phyloP scores from a whole-genome alignment of 1,140 invertebrate species.

The Heliconius melpomene region DNA sequence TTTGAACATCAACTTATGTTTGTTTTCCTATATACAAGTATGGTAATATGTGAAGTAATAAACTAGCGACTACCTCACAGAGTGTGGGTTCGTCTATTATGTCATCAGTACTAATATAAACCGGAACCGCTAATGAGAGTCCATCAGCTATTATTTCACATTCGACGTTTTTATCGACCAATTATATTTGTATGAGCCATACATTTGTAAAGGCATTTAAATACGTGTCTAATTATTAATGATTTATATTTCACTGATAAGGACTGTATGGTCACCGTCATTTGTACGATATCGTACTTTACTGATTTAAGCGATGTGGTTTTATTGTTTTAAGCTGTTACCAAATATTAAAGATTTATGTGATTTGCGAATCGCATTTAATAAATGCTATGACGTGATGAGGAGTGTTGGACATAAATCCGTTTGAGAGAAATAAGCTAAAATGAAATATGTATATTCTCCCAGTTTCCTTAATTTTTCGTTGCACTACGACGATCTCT shows the following conservation, averaged over 20 bases:
- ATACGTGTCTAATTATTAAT: slow-evolving; percentile 41
- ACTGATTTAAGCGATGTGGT: not conserved
- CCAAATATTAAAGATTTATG: too few species aligned
- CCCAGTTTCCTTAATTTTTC: too few species aligned
- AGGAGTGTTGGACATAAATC: too few species aligned
- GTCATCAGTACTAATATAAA: slow-evolving; percentile 2
- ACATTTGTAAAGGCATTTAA: slow-evolving; percentile 30
- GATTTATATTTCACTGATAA: slow-evolving; percentile 31
- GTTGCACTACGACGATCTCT: too few species aligned
- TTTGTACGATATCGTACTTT: not conserved
- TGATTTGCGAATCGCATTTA: too few species aligned
- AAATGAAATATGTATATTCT: too few species aligned
- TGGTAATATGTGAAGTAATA: not conserved
- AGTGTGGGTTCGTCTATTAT: not conserved
- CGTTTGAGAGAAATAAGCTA: too few species aligned
- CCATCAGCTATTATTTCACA: slow-evolving; percentile 39
- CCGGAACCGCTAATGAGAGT: slow-evolving; percentile 12
- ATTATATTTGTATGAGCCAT: slow-evolving; percentile 38
- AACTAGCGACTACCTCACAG: not conserved
- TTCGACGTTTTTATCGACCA: slow-evolving; percentile 46
- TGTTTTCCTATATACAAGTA: too few species aligned
- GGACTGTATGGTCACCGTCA: not conserved
- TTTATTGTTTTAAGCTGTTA: not conserved
- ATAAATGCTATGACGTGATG: too few species aligned
- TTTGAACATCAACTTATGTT: not conserved